phyloP scores from a whole-genome alignment of 2,113 vertebrate genomes.

The Dissostichus mawsoni region DNA sequence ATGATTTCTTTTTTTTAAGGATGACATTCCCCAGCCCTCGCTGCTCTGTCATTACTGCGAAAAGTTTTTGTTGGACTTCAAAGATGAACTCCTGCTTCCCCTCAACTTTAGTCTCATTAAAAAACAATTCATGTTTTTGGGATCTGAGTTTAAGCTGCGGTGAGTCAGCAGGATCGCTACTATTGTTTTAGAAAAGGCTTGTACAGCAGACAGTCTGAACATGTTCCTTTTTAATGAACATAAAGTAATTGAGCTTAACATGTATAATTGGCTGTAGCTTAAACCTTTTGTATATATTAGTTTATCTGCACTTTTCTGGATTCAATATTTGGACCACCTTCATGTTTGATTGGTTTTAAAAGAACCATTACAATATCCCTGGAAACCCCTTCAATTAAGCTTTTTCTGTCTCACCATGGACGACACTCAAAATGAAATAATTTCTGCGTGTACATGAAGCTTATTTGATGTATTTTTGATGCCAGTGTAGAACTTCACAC shows the following conservation, averaged over 20 bases:
- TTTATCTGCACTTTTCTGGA: too few species aligned
- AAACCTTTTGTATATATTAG: too few species aligned
- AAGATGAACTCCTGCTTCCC: slow-evolving; percentile 30
- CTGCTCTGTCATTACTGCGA: slow-evolving; percentile 15
- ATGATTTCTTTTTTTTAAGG: not conserved
- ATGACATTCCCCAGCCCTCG: slow-evolving; percentile 5
- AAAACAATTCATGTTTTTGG: not conserved
- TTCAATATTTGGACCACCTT: too few species aligned
- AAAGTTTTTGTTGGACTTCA: not conserved
- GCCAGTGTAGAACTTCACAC: too few species aligned
- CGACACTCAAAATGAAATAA: not conserved
- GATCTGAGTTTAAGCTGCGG: not conserved
- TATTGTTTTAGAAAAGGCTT: too few species aligned
- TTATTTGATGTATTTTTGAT: not conserved
- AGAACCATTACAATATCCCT: too few species aligned
- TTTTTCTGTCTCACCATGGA: too few species aligned
- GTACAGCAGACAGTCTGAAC: not conserved
- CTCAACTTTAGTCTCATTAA: slow-evolving; percentile 11
- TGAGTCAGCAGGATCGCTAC: not conserved
- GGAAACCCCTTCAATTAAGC: too few species aligned
- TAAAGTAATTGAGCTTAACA: not conserved
- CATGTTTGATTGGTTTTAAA: too few species aligned
- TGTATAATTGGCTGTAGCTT: too few species aligned
- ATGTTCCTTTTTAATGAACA: not conserved
- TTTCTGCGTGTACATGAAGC: not conserved